phyloP scores from a whole-genome alignment of 2,888 invertebrate species.

The Ischnus inquisitorius region DNA sequence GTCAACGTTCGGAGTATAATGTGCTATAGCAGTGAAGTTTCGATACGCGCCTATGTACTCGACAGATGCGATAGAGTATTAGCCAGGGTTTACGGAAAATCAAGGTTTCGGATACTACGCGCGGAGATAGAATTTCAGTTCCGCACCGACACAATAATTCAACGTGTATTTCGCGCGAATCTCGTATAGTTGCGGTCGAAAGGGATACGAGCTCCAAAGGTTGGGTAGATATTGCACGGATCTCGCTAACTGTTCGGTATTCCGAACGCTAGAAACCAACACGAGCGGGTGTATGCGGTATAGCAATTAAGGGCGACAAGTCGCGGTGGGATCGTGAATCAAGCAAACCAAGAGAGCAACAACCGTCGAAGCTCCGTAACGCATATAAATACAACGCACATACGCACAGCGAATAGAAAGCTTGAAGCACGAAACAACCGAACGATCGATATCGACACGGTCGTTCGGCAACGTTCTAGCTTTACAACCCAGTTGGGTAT shows the following conservation, averaged over 20 bases:
- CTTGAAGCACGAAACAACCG: slow-evolving; percentile 28
- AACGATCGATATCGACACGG: slow-evolving; percentile 38
- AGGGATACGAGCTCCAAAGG: background rate
- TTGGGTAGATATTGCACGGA: background rate
- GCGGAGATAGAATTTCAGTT: slow-evolving; percentile 6
- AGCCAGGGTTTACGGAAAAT: background rate
- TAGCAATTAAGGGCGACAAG: slow-evolving; percentile 59
- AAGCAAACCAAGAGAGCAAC: slow-evolving; percentile 45
- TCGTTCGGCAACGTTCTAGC: background rate
- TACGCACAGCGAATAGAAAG: background rate
- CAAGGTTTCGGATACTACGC: background rate
- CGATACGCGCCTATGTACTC: background rate
- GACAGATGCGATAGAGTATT: background rate
- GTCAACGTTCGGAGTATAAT: background rate
- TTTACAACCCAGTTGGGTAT: slow-evolving; percentile 20
- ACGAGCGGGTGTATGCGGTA: slow-evolving; percentile 29
- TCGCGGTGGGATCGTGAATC: slow-evolving; percentile 54
- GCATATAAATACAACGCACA: slow-evolving; percentile 1
- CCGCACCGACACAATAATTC: background rate
- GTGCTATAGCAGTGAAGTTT: background rate
- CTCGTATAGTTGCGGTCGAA: slow-evolving; percentile 9
- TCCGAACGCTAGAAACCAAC: slow-evolving; percentile 3
- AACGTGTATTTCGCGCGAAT: slow-evolving; percentile 9
- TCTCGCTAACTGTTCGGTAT: background rate
- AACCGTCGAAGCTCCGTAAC: slow-evolving; percentile 32